Evolutionary conservation across 2,113 vertebrate genomes (phyloP).

Genomic region (Phrynosoma blainvillii): DNA sequence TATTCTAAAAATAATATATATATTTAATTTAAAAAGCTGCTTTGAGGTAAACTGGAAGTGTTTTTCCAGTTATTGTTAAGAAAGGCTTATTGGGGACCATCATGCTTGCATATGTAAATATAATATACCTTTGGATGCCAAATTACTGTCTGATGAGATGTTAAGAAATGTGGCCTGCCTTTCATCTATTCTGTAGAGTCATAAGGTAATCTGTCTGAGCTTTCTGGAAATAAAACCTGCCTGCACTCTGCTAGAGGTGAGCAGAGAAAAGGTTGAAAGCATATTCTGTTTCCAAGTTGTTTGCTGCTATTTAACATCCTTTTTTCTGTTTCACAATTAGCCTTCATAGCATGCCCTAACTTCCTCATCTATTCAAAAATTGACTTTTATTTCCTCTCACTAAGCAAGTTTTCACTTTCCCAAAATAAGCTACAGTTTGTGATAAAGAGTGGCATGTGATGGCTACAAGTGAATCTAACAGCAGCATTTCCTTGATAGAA

Average conservation of each 20-base stretch:
- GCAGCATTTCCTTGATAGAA: no score
- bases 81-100: background rate
- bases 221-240: rapidly evolving
- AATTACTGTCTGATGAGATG: background rate
- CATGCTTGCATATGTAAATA: background rate
- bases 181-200: background rate
- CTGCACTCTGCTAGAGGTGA: background rate
- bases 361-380: conserved; percentile 51
- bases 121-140: background rate
- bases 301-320: background rate
- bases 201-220: background rate
- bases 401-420: background rate
- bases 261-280: background rate
- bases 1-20: background rate
- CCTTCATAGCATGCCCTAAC: background rate
- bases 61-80: no score
- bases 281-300: conserved; percentile 24
- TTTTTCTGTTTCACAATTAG: conserved; percentile 66
- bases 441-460: background rate
- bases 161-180: background rate
- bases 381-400: conserved; percentile 68
- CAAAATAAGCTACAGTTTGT: background rate
- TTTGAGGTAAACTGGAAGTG: no score
- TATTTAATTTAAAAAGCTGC: no score
- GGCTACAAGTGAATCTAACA: no score